These are phyloP conservation scores for Ophonus ardosiacus DNA, from an alignment of 2,888 invertebrate species.

Conservation along the genomic window DNA sequence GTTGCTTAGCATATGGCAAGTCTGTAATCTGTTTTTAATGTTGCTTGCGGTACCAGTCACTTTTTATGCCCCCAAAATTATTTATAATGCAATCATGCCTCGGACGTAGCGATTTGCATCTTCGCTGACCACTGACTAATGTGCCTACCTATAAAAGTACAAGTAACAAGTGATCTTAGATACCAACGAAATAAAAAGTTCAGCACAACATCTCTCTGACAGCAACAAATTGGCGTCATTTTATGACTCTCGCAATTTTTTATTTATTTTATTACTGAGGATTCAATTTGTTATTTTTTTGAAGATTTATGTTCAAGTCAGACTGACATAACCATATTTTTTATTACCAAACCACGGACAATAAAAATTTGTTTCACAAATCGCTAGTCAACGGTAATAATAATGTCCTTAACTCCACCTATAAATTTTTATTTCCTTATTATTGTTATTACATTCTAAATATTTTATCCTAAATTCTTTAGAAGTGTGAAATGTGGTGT, in stretches of 20 bases:
- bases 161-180: constrained; percentile 38
- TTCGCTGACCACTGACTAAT: constrained; percentile 29
- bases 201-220: constrained; percentile 3
- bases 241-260: background rate
- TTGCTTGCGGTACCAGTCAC: constrained; percentile 35
- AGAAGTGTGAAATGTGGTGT: no score
- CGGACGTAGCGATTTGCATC: constrained; percentile 15
- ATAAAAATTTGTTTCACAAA: background rate
- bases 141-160: constrained; percentile 35
- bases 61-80: constrained; percentile 53
- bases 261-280: constrained; percentile 3
- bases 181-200: constrained; percentile 30
- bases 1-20: constrained; percentile 52
- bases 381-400: background rate
- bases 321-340: background rate
- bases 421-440: no score
- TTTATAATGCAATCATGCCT: constrained; percentile 46
- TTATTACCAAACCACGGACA: background rate
- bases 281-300: constrained; percentile 11
- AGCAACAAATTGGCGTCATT: constrained; percentile 1
- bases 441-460: no score
- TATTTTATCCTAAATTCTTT: no score
- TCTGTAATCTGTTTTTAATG: constrained; percentile 61
- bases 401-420: background rate
- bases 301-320: background rate